Evolutionary conservation across 2,888 invertebrate species (phyloP).

Genomic region (Dioctria linearis): DNA sequence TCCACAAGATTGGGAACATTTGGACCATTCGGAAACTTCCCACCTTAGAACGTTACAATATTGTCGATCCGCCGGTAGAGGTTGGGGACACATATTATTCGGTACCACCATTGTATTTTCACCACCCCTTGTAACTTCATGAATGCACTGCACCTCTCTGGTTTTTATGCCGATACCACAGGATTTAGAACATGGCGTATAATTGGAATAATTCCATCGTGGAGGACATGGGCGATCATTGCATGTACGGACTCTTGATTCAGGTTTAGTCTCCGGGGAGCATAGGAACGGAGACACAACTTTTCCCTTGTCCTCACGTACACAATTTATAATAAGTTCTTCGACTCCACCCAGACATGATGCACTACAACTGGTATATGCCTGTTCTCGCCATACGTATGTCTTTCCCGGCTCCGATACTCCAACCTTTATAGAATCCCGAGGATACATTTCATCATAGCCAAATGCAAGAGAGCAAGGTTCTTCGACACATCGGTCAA

Average conservation of each 20-base stretch:
- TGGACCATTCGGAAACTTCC: slow-evolving; percentile 90
- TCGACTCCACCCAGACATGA: slow-evolving; percentile 92
- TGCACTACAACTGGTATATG: slow-evolving; percentile 94
- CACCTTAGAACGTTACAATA: slow-evolving; percentile 93
- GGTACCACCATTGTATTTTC: slow-evolving; percentile 94
- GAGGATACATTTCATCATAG: slow-evolving; percentile 69
- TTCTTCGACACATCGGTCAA: slow-evolving; percentile 85
- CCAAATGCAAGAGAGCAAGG: slow-evolving; percentile 80
- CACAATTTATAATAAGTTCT: slow-evolving; percentile 90
- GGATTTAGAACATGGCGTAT: slow-evolving; percentile 90
- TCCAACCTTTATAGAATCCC: slow-evolving; percentile 75
- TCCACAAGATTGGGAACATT: slow-evolving; percentile 92
- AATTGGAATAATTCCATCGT: slow-evolving; percentile 92
- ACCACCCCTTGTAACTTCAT: slow-evolving; percentile 85
- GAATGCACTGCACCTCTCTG: slow-evolving; percentile 78
- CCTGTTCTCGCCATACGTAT: slow-evolving; percentile 91
- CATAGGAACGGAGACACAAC: slow-evolving; percentile 92
- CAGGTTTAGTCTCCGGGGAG: slow-evolving; percentile 88
- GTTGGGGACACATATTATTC: slow-evolving; percentile 90
- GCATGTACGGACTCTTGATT: slow-evolving; percentile 89
- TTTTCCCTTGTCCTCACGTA: slow-evolving; percentile 88
- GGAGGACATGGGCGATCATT: slow-evolving; percentile 97
- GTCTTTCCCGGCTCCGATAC: slow-evolving; percentile 84
- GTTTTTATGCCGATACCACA: slow-evolving; percentile 95
- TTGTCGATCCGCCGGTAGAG: slow-evolving; percentile 89